Conservation (phyloP, 1,140 invertebrate genomes). For the Megathymus violae region DNA sequence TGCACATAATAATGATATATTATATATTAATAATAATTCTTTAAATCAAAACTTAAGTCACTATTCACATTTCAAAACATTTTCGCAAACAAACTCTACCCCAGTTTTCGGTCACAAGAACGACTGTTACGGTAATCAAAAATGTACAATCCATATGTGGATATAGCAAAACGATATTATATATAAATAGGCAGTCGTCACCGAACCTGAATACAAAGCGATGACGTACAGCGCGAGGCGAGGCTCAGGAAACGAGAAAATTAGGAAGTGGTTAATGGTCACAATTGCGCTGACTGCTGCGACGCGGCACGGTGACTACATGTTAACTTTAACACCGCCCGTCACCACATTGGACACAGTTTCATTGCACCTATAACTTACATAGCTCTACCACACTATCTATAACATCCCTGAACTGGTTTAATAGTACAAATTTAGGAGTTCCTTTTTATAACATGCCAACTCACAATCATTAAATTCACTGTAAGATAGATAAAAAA, state of each 20-base stretch:
- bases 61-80: too few relatives aligned
- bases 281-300: constrained; percentile 66
- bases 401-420: too few relatives aligned
- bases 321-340: constrained; percentile 36
- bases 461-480: too few relatives aligned
- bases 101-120: too few relatives aligned
- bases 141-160: background rate
- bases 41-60: too few relatives aligned
- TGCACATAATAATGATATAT: background rate
- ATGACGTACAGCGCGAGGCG: constrained; percentile 40
- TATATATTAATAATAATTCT: too few relatives aligned
- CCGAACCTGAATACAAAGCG: constrained; percentile 21
- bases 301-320: constrained; percentile 36
- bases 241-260: constrained; percentile 73
- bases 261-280: constrained; percentile 79
- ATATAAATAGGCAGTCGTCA: constrained; percentile 17
- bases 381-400: constrained; percentile 15
- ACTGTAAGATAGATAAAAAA: too few relatives aligned
- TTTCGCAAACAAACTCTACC: too few relatives aligned
- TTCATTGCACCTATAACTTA: constrained; percentile 17
- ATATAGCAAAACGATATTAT: background rate
- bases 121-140: too few relatives aligned
- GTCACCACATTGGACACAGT: constrained; percentile 18
- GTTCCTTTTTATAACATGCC: too few relatives aligned
- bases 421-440: too few relatives aligned